Evolutionary conservation across 2,888 invertebrate species (phyloP).

Genomic region (Mantis religiosa): DNA sequence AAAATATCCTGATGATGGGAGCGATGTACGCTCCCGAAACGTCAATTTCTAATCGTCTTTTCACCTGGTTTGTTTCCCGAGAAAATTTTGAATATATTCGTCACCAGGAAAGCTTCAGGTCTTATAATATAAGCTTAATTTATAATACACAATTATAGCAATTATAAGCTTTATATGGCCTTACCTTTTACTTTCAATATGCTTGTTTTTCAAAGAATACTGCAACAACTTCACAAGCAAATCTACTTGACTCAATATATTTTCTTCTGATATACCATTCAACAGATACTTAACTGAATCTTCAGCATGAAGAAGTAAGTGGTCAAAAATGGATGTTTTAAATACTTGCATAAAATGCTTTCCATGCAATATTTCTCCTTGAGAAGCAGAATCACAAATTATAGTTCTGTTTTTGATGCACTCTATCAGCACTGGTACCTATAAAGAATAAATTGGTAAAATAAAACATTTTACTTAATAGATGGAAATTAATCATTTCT

Average conservation of each 20-base stretch:
- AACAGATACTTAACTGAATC: slow-evolving; percentile 8
- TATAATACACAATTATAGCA: too few relatives aligned
- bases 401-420: slow-evolving; percentile 7
- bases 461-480: too few relatives aligned
- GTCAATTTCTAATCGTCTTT: too few relatives aligned
- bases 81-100: too few relatives aligned
- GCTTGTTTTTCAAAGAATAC: background rate
- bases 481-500: too few relatives aligned
- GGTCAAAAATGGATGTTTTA: slow-evolving; percentile 15
- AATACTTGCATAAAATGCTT: slow-evolving; percentile 27
- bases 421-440: slow-evolving; percentile 10
- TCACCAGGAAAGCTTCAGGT: too few relatives aligned
- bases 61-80: too few relatives aligned
- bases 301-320: slow-evolving; percentile 13
- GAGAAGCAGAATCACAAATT: slow-evolving; percentile 7
- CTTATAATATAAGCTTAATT: too few relatives aligned
- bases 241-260: background rate
- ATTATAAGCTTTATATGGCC: too few relatives aligned
- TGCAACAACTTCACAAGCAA: slow-evolving; percentile 8
- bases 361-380: slow-evolving; percentile 19
- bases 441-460: background rate
- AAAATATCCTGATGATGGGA: too few relatives aligned
- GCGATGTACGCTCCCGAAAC: too few relatives aligned
- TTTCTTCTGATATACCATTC: background rate
- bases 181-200: background rate